phyloP scores from a whole-genome alignment of 2,113 vertebrate genomes.

The Podiceps cristatus region DNA sequence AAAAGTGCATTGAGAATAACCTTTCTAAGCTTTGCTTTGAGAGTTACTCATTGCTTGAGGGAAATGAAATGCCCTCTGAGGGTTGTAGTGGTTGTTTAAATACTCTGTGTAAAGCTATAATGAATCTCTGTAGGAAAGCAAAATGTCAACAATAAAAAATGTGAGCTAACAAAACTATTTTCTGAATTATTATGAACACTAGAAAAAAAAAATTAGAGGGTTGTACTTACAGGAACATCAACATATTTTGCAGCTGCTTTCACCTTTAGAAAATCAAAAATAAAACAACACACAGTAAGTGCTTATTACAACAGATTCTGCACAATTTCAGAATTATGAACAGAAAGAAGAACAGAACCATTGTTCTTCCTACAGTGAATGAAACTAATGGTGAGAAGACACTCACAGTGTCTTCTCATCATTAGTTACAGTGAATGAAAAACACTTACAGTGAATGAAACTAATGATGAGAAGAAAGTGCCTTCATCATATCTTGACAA shows the following conservation, averaged over 20 bases:
- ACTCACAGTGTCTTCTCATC: slow-evolving; percentile 43
- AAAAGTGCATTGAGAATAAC: slow-evolving; percentile 69
- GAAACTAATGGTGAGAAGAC: slow-evolving; percentile 96
- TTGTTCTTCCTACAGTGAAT: slow-evolving; percentile 86
- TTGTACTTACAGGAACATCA: slow-evolving; percentile 92
- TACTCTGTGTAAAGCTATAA: slow-evolving; percentile 20
- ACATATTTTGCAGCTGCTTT: slow-evolving; percentile 98
- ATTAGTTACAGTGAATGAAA: slow-evolving; percentile 90
- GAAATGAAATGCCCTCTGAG: slow-evolving; percentile 63
- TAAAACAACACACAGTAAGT: slow-evolving; percentile 67
- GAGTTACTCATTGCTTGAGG: slow-evolving; percentile 41
- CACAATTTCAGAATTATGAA: background rate
- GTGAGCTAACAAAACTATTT: background rate
- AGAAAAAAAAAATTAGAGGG: background rate
- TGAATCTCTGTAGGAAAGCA: slow-evolving; percentile 56
- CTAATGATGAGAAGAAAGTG: slow-evolving; percentile 95
- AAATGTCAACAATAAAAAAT: slow-evolving; percentile 49
- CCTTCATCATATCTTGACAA: slow-evolving; percentile 96
- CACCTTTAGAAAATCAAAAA: slow-evolving; percentile 81
- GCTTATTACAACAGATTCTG: background rate
- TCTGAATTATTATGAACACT: background rate
- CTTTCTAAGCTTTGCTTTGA: slow-evolving; percentile 59
- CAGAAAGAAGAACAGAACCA: background rate
- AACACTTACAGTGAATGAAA: slow-evolving; percentile 96
- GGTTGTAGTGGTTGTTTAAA: slow-evolving; percentile 57